Base-by-base conservation (phyloP, 1,140 invertebrate genomes). In the Platyscapa corneri region DNA sequence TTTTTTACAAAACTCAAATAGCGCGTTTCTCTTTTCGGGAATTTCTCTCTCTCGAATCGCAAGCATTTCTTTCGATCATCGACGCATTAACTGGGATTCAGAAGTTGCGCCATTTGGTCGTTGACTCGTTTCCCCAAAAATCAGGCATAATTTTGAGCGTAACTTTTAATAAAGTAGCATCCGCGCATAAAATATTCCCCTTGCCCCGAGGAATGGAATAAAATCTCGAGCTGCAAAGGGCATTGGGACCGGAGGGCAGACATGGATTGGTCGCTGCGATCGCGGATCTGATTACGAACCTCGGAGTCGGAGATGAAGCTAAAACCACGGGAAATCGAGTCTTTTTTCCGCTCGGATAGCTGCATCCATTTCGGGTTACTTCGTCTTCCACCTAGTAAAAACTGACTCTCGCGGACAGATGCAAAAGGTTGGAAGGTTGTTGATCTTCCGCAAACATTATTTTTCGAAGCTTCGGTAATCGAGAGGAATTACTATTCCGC, bases 301-400 rank as follows among this genome's bases (percentile, higher is more conserved):
- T 84, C n/a, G 77, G 37, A 67, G 75, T 84, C 67, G 77, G 23
- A 56, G 65, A 79, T 42, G 32, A 46, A 60, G 30, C 16, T 42
- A 32, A 84, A 74, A 67, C 49, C 76, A 84, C 83, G 42, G 60
- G 83, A 80, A 84, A 72, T 67, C 18, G 64, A 74, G 65, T 42
- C 49, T 37, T 84, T 84, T 84, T 84, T 84, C 56, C 32, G 30
- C 67, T 74, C 10, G 64, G 78, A 88, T 87, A 89, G 70, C 23
- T 37, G 20, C 16, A 39, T 42, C 56, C 37, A 84, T 78, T 64
- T 84, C 60, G 60, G 8, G n/a, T 77, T 12, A 27, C 46, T 56
- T 53, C 37, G 0, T 30, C 6, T 82, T n/a, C 72, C 27, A 49
- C 56, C n/a, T 37, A 27, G 27, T 65, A 64, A 83, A 75, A 82